Base-by-base conservation (phyloP, 2,888 invertebrate genomes). In the Amphiduros pacificus region DNA sequence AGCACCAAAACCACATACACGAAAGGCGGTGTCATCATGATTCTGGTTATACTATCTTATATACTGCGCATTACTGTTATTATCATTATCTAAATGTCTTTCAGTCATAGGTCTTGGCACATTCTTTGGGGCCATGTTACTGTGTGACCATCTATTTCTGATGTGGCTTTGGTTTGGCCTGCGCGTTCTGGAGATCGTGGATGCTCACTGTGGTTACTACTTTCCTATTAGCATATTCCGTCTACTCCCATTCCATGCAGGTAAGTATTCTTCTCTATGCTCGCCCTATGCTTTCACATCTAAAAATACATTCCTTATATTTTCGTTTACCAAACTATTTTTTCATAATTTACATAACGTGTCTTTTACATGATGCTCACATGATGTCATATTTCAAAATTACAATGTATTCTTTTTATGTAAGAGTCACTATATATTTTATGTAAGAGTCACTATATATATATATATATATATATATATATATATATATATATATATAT, bases 141-240 rank as follows among this genome's bases (percentile, higher is more conserved):
- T 77, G 32, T 69, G 73, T 50, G 76, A 73, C 63, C 78, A 78
- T 62, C 26, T 79, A 48, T 61, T 75, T 6, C 50, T 78, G 56
- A 55, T 77, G 61, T 78, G 78, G 78, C 70, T 64, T 4, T 78
- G 77, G 77, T 73, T 77, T 27, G 61, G 66, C 1, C 66, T 77
- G 14, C 64, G 77, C 2, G 68, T 78, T 27, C 60, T 78, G 41
- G 78, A 78, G 64, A 78, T 77, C 20, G 74, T 78, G 31, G 78
- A 78, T 64, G 78, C 79, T 0, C 78, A 78, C 71, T 72, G 72
- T 62, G 78, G 78, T 14, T 78, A 78, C 61, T 74, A 78, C 65
- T 57, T 78, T 28, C 76, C 75, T 17, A 57, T 79, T 51, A 78
- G 78, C 60, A 59, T 69, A 2, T 68, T 77, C 51, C 75, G 79